phyloP scores from a whole-genome alignment of 2,888 invertebrate genomes.

The Heliconius sara region DNA sequence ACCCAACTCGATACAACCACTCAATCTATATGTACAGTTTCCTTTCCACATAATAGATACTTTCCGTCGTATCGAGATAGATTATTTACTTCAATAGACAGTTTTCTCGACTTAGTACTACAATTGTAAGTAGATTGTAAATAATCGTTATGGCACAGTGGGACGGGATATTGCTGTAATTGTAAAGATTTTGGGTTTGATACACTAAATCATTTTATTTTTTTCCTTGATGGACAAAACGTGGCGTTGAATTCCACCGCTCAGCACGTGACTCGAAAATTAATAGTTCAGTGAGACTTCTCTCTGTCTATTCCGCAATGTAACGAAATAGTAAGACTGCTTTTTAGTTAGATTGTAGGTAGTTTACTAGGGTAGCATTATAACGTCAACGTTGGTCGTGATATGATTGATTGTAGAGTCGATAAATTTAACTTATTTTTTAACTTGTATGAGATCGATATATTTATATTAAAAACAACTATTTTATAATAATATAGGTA shows the following conservation, averaged over 20 bases:
- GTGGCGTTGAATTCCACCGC: too few relatives aligned
- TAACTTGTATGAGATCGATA: neutral
- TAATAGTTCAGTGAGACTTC: too few relatives aligned
- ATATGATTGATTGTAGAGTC: neutral
- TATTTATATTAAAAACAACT: neutral
- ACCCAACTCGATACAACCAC: neutral
- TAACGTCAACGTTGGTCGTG: neutral
- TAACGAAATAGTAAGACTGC: too few relatives aligned
- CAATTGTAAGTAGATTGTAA: neutral
- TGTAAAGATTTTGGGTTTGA: too few relatives aligned
- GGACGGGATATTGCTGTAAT: too few relatives aligned
- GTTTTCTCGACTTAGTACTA: slow-evolving; percentile 19
- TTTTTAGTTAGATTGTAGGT: neutral
- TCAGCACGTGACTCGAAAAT: too few relatives aligned
- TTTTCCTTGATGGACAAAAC: too few relatives aligned
- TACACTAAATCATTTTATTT: too few relatives aligned
- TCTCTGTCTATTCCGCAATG: too few relatives aligned
- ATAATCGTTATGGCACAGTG: too few relatives aligned
- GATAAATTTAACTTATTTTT: neutral
- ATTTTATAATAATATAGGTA: neutral
- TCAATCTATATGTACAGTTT: slow-evolving; percentile 8
- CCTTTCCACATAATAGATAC: slow-evolving; percentile 17
- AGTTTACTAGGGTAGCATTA: neutral
- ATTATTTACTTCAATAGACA: slow-evolving; percentile 4
- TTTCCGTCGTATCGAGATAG: slow-evolving; percentile 19